These are phyloP conservation scores for Chiridota heheva DNA, from an alignment of 35 echinoderm and acorn worm genomes.

Conservation along the genomic window DNA sequence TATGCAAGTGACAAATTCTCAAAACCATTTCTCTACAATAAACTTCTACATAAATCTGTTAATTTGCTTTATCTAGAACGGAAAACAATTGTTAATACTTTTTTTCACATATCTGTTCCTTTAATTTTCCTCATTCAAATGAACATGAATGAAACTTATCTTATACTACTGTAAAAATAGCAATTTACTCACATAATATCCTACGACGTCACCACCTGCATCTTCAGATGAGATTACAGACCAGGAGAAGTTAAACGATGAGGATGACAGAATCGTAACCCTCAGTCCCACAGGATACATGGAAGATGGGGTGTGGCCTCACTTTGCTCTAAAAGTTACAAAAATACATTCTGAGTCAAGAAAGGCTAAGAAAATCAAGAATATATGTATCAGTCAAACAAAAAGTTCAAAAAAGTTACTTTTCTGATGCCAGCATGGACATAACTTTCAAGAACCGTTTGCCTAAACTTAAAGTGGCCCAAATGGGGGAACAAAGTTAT, in stretches of 20 bases:
- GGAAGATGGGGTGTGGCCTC: background rate
- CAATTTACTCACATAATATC: slow-evolving; percentile 27
- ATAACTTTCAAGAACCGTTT: no score
- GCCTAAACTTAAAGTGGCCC: no score
- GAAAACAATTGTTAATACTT: background rate
- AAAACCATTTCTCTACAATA: background rate
- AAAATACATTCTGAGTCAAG: background rate
- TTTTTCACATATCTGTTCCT: background rate
- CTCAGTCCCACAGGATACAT: background rate
- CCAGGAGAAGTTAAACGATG: background rate
- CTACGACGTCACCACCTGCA: slow-evolving; percentile 7
- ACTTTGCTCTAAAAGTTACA: background rate
- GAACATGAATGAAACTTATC: background rate
- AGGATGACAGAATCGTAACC: background rate
- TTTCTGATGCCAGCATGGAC: no score
- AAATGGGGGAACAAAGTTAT: no score
- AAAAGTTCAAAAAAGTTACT: no score
- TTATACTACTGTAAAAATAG: background rate
- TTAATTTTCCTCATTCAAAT: background rate
- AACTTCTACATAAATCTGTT: background rate
- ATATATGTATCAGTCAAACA: background rate
- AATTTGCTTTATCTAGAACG: background rate
- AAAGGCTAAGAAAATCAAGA: background rate
- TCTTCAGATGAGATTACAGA: background rate
- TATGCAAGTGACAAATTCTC: background rate